Base-by-base conservation (phyloP, 2,113 vertebrate genomes). In the Riparia riparia region DNA sequence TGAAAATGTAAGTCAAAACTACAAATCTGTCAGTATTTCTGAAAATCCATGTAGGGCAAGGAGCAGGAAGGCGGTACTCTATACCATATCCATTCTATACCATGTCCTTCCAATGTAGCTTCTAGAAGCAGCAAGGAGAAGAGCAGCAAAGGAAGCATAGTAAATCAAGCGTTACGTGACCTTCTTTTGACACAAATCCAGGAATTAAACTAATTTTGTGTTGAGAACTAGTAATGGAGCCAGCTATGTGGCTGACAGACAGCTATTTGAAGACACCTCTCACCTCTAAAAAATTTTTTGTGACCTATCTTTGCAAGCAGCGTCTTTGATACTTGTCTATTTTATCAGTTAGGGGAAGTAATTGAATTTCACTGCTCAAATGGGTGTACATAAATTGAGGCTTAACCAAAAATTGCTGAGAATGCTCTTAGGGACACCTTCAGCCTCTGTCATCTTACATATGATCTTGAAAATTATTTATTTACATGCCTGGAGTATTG, bases 21-120 rank as follows among this genome's bases (percentile, higher is more conserved):
- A 25, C 31, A 83, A 51, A 50, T 0, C 0, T 64, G 29, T 42
- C 32, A 68, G 6, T 65, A 34, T 42, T 64, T 91, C 68, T 90
- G 4, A 66, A 79, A 50, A 70, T 2, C 4, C 12, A 11, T 12
- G 3, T 1, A 37, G 28, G 2, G 4, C 53, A 49, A 5, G 6
- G 39, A 89, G 42, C 12, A 57, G 28, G 50, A 61, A 76, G 31
- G 37, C 0, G 4, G 14, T 58, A 26, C 66, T 66, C 45, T 54
- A 9, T n/a, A 4, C 10, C 12, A 28, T 0, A 2, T 5, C 25
- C 22, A 37, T 37, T 37, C 37, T 37, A 37, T 37, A 37, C 37
- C 37, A 45, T 73, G 32, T 72, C 8, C 29, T 85, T 28, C 14
- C 32, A 61, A 0, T 15, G 17, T 31, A 49, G 22, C 5, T 79